phyloP scores from a whole-genome alignment of 2,888 invertebrate species.

The Pharmacophagus antenor region DNA sequence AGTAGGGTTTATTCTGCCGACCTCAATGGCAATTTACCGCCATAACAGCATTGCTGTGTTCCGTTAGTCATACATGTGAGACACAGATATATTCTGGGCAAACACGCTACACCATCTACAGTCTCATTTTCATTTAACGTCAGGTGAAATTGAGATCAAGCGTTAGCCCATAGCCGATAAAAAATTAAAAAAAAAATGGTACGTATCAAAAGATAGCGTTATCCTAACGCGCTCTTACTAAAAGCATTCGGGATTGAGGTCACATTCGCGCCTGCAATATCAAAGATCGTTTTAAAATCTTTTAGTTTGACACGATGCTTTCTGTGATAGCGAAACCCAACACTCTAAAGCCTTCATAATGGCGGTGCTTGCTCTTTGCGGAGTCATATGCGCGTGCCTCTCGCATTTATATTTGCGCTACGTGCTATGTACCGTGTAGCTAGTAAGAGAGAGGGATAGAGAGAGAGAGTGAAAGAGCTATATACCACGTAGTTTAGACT shows the following conservation, averaged over 20 bases:
- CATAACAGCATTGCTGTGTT: too few relatives aligned
- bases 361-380: slow-evolving; percentile 24
- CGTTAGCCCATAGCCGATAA: too few relatives aligned
- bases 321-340: slow-evolving; percentile 3
- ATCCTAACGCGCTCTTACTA: slow-evolving; percentile 14
- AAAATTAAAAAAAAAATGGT: not conserved
- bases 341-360: slow-evolving; percentile 25
- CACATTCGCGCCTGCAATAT: slow-evolving; percentile 8
- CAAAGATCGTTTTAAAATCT: slow-evolving; percentile 5
- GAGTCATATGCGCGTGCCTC: slow-evolving; percentile 10
- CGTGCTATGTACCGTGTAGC: not conserved
- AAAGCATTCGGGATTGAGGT: slow-evolving; percentile 17
- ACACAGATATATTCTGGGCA: too few relatives aligned
- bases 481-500: not conserved
- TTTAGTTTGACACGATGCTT: slow-evolving; percentile 5
- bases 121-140: too few relatives aligned
- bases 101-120: too few relatives aligned
- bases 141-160: too few relatives aligned
- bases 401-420: slow-evolving; percentile 17
- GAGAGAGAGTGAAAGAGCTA: too few relatives aligned
- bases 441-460: too few relatives aligned
- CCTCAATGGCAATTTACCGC: too few relatives aligned
- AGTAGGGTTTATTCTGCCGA: too few relatives aligned
- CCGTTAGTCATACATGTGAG: too few relatives aligned
- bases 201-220: not conserved